Percentiles rank a stretch among this genome's conserved stretches.
Conservation (phyloP, 2,113 vertebrate species). For the Sterna hirundo region DNA sequence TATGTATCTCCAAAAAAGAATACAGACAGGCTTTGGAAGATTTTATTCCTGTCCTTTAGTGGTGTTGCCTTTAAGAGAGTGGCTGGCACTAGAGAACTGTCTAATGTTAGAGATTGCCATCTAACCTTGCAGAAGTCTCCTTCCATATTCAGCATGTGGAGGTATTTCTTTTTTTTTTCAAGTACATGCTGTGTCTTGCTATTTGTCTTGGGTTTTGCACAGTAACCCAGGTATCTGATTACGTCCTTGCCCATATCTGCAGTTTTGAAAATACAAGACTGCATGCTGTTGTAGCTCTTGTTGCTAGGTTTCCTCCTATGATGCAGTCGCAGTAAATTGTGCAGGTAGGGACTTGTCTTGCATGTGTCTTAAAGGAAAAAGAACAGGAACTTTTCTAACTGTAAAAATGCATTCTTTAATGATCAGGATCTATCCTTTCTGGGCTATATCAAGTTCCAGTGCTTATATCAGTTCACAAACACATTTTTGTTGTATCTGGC, state of each 20-base stretch:
- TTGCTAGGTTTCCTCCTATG: constrained; percentile 8
- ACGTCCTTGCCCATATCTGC: not conserved
- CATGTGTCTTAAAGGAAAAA: not conserved
- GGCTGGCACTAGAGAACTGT: not conserved
- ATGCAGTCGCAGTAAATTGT: not conserved
- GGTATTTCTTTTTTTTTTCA: not conserved
- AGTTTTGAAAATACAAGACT: not conserved
- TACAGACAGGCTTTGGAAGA: not conserved
- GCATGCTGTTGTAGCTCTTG: not conserved
- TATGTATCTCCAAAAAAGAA: not conserved
- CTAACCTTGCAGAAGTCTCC: not conserved
- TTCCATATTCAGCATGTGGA: not conserved
- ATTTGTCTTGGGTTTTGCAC: not conserved
- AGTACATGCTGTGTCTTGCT: constrained; percentile 26
- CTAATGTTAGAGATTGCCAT: not conserved
- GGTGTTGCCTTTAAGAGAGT: not conserved
- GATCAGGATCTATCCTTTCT: not conserved
- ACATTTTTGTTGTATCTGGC: not conserved
- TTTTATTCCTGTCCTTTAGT: not conserved
- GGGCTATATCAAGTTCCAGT: not conserved
- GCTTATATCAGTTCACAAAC: not conserved
- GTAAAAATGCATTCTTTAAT: not conserved
- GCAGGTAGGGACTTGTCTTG: constrained; percentile 28
- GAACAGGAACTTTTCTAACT: not conserved
- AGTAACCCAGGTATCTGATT: constrained; percentile 11